These are phyloP conservation scores for Ephialtes manifestator DNA, from an alignment of 2,888 invertebrate species.

Conservation along the genomic window DNA sequence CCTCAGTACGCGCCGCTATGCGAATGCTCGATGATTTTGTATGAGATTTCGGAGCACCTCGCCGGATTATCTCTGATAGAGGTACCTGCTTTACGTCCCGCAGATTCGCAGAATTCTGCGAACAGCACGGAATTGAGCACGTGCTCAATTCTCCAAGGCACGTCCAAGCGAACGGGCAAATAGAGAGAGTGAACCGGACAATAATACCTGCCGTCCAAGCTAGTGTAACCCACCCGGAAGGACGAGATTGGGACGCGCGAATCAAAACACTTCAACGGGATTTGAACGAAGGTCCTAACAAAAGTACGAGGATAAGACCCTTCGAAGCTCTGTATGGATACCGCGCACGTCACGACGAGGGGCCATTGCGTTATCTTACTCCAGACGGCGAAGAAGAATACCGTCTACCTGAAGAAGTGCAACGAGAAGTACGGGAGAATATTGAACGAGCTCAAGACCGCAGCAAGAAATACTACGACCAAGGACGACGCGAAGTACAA, in stretches of 20 bases:
- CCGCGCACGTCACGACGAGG: background rate
- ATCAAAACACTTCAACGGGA: conserved; percentile 42
- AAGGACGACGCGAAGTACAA: background rate
- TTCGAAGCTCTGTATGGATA: conserved; percentile 66
- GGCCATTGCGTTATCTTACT: background rate
- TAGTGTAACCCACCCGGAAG: conserved; percentile 33
- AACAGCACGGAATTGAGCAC: conserved; percentile 49
- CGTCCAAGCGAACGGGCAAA: conserved; percentile 65
- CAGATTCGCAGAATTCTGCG: conserved; percentile 32
- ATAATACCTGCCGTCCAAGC: conserved; percentile 51
- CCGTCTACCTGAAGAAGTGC: background rate
- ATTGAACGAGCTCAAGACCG: background rate
- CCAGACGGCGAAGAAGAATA: background rate
- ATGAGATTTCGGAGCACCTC: conserved; percentile 3
- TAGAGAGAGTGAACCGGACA: conserved; percentile 61
- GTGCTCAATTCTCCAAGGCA: conserved; percentile 64
- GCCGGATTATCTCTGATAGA: conserved; percentile 65
- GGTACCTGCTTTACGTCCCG: conserved; percentile 61
- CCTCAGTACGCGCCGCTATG: conserved; percentile 9
- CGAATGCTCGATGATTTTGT: background rate
- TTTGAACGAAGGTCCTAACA: conserved; percentile 61
- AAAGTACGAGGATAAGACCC: conserved; percentile 65
- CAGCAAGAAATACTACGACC: conserved; percentile 41
- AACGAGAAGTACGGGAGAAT: conserved; percentile 33
- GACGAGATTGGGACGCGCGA: conserved; percentile 28